These are phyloP conservation scores for Drosophila ananassae DNA, from an alignment of 1,140 invertebrate species.

Conservation along the genomic window DNA sequence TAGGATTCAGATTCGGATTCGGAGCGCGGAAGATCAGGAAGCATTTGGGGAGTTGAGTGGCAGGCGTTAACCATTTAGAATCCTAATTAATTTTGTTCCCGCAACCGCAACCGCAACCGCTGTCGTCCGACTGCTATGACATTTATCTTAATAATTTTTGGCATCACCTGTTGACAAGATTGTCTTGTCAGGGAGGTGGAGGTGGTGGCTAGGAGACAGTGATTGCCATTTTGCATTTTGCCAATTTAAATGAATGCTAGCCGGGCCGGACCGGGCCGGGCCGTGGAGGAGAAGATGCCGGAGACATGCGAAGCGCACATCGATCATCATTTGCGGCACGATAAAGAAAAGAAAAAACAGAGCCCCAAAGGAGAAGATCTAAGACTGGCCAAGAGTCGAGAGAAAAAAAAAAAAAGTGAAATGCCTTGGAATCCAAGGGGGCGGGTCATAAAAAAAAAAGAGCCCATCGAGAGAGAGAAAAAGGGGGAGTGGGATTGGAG, in stretches of 20 bases:
- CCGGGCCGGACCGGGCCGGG: background rate
- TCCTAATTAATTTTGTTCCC: slow-evolving; percentile 67
- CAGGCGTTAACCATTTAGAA: slow-evolving; percentile 55
- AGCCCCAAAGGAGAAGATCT: slow-evolving; percentile 8
- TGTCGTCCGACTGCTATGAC: slow-evolving; percentile 23
- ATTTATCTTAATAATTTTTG: slow-evolving; percentile 78
- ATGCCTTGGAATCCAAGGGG: slow-evolving; percentile 55
- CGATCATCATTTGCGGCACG: slow-evolving; percentile 80
- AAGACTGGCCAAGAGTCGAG: no score
- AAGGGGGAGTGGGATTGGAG: background rate
- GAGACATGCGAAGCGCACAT: slow-evolving; percentile 75
- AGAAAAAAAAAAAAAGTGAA: slow-evolving; percentile 60
- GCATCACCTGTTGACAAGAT: slow-evolving; percentile 54
- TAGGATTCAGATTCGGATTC: background rate
- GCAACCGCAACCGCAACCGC: background rate
- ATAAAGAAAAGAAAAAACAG: slow-evolving; percentile 31
- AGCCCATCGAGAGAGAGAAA: background rate
- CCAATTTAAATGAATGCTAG: slow-evolving; percentile 70
- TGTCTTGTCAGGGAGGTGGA: background rate
- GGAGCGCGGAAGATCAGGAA: slow-evolving; percentile 31
- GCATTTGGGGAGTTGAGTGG: slow-evolving; percentile 27
- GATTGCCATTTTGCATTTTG: slow-evolving; percentile 64
- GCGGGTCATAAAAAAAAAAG: background rate
- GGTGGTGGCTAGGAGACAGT: slow-evolving; percentile 10
- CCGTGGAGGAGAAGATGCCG: slow-evolving; percentile 19